Percentiles rank a stretch among this genome's conserved stretches.
These are phyloP conservation scores for Lasius platythorax DNA, from an alignment of 2,888 invertebrate genomes.

Conservation along the genomic window DNA sequence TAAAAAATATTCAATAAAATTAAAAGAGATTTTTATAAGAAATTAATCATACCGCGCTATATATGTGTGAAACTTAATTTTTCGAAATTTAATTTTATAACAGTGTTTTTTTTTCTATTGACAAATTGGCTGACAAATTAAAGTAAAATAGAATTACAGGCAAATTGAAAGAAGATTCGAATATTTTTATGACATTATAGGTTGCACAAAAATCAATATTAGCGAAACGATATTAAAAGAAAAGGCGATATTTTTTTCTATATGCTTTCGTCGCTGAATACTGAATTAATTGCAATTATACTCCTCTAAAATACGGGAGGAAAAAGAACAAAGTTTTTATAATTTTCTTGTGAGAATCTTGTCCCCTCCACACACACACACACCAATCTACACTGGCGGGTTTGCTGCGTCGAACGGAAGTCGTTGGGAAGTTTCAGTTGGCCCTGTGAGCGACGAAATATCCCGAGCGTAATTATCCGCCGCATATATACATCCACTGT, in stretches of 20 bases:
- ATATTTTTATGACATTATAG: constrained; percentile 1
- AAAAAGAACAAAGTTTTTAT: neutral
- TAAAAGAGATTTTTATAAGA: neutral
- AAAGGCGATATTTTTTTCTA: neutral
- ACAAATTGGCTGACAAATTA: neutral
- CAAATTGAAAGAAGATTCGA: neutral
- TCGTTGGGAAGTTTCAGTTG: constrained; percentile 79
- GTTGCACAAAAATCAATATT: neutral
- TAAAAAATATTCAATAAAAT: too few relatives aligned
- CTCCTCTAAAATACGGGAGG: neutral
- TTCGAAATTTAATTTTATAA: neutral
- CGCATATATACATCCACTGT: constrained; percentile 58
- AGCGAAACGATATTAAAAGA: neutral
- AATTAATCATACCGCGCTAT: neutral
- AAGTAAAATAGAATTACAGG: neutral
- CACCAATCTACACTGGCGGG: constrained; percentile 11
- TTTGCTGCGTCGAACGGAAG: constrained; percentile 71
- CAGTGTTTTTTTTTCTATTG: neutral
- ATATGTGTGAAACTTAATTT: neutral
- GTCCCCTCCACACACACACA: neutral
- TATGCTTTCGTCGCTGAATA: neutral
- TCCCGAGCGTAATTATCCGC: constrained; percentile 73
- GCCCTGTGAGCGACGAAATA: constrained; percentile 73
- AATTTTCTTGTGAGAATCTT: constrained; percentile 14
- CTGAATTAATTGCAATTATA: constrained; percentile 21